Percentiles rank a stretch among this genome's conserved stretches.
Conservation (phyloP, 2,797 vertebrate species). For the Periophthalmus magnuspinnatus region DNA sequence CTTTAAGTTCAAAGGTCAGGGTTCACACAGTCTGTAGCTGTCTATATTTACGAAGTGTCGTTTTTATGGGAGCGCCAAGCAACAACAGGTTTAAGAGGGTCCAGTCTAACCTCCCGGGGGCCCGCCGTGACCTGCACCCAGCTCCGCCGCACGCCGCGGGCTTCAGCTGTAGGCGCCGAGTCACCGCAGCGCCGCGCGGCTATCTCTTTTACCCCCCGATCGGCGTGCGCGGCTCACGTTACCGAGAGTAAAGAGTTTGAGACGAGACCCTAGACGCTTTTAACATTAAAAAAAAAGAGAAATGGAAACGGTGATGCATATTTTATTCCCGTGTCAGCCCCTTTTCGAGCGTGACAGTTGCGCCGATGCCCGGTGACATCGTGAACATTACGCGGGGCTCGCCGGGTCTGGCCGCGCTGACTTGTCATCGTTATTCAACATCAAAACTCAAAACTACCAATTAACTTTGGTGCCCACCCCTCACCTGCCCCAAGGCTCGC, state of each 20-base stretch:
- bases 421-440: conserved; percentile 83
- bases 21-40: conserved; percentile 62
- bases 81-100: conserved; percentile 81
- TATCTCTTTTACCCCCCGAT: conserved; percentile 29
- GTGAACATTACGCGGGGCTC: conserved; percentile 86
- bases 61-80: conserved; percentile 79
- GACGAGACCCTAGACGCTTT: conserved; percentile 11
- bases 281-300: conserved; percentile 8
- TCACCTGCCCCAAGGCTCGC: conserved; percentile 65
- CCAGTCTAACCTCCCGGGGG: conserved; percentile 72
- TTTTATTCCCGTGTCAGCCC: conserved; percentile 10
- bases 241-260: conserved; percentile 14
- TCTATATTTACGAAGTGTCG: conserved; percentile 81
- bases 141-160: conserved; percentile 66
- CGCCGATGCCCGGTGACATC: conserved; percentile 82
- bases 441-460: conserved; percentile 87
- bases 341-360: conserved; percentile 78
- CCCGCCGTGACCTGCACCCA: conserved; percentile 64
- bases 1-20: conserved; percentile 68
- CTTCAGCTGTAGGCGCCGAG: conserved; percentile 75
- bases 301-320: conserved; percentile 13
- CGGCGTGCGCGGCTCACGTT: conserved; percentile 23
- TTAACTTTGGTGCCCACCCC: conserved; percentile 80
- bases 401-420: conserved; percentile 77
- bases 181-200: conserved; percentile 54